Evolutionary conservation across 2,797 vertebrate species (phyloP), one percentile per base, ranked within the genome.

Genomic region (Carduelis carduelis): DNA sequence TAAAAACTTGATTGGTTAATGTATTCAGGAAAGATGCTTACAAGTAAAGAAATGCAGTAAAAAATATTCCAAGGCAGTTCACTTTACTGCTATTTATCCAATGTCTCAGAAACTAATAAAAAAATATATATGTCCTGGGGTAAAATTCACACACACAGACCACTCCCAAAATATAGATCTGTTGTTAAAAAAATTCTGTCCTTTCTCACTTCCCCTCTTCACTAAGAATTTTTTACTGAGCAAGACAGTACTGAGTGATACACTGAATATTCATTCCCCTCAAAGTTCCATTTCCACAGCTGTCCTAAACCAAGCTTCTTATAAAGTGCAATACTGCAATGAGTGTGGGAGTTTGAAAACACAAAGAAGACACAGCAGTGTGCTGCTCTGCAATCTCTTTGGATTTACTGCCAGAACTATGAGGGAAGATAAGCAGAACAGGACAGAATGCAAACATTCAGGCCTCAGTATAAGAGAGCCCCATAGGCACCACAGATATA

Each of bases 261-360:
- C 5, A 30, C 8, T 32, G 22, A 76, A 52, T 8, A 80, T 23
- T 22, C 8, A 12, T 19, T 27, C 41, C n/a, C 17, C 7, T 59
- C 14, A 22, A 44, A 44, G 39, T 34, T 37, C 30, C n/a, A 52
- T n/a, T 60, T 41, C 57, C 20, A 76, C 14, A 83, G 50, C n/a
- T 34, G n/a, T 13, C 80, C 32, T 71, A 91, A 72, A 4, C 7
- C 32, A 81, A 59, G 20, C 17, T 72, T 53, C 27, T 44, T 26
- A 11, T 2, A 4, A 72, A 75, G 5, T 49, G 14, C 28, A 52
- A 11, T 8, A 56, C 2, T 4, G 8, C 44, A 66, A 7, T 0
- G 57, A 26, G 1, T 41, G 9, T 22, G 46, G 44, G 22, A n/a
- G 30, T 27, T 13, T 65, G 46, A 50, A 22, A 23, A 77, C 20